These are phyloP conservation scores for Pycnonotus jocosus DNA, from an alignment of 2,113 vertebrate species.

Conservation along the genomic window DNA sequence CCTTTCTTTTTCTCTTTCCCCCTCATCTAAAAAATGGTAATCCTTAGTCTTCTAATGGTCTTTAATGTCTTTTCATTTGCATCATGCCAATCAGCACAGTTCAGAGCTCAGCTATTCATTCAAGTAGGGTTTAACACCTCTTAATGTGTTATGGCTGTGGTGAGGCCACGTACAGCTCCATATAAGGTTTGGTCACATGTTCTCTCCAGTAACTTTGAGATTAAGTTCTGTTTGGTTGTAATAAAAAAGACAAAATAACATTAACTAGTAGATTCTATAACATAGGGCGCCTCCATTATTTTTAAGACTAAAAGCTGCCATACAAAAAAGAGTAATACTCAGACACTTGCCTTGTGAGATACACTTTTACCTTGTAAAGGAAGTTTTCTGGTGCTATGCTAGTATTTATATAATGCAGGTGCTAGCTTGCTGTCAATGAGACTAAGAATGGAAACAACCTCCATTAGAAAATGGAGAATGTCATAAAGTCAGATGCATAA, in stretches of 20 bases:
- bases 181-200: background rate
- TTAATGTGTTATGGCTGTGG: background rate
- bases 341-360: background rate
- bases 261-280: background rate
- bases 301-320: background rate
- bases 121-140: background rate
- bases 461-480: background rate
- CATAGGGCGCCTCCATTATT: background rate
- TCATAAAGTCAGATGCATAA: background rate
- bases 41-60: background rate
- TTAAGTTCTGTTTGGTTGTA: background rate
- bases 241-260: background rate
- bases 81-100: background rate
- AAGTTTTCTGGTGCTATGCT: background rate
- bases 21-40: background rate
- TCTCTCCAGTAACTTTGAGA: background rate
- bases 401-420: background rate
- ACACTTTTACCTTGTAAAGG: background rate
- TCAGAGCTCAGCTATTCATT: background rate
- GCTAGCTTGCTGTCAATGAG: background rate
- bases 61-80: background rate
- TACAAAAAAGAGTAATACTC: background rate
- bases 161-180: background rate
- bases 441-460: background rate
- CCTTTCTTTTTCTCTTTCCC: background rate